These are phyloP conservation scores for Catocala fraxini DNA, from an alignment of 2,888 invertebrate species.

Conservation along the genomic window DNA sequence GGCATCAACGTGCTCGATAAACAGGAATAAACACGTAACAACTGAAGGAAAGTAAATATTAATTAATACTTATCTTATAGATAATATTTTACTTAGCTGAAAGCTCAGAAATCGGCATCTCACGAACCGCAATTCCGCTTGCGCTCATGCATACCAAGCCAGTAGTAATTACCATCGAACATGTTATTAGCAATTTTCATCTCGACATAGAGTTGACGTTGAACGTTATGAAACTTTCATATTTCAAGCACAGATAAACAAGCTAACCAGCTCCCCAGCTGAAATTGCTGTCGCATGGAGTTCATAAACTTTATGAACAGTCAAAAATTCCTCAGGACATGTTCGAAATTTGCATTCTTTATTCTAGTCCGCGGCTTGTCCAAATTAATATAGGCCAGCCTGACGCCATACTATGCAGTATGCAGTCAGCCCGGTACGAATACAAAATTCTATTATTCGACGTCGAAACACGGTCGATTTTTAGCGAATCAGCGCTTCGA, in stretches of 20 bases:
- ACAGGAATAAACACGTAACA: too few relatives aligned
- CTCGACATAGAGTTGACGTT: too few relatives aligned
- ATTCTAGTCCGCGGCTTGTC: constrained; percentile 3
- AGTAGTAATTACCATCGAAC: too few relatives aligned
- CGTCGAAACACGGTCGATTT: constrained; percentile 36
- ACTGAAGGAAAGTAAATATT: too few relatives aligned
- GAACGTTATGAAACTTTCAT: neutral
- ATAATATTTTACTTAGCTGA: too few relatives aligned
- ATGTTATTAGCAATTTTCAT: too few relatives aligned
- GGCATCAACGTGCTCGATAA: too few relatives aligned
- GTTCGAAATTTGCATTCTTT: constrained; percentile 11
- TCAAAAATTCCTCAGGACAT: constrained; percentile 8
- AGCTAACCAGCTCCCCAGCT: neutral
- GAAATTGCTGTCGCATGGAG: neutral
- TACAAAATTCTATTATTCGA: constrained; percentile 39
- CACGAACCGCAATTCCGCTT: too few relatives aligned
- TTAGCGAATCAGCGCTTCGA: constrained; percentile 33
- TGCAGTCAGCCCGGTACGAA: constrained; percentile 7
- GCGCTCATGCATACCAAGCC: too few relatives aligned
- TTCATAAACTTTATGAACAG: constrained; percentile 9
- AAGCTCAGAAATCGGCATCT: too few relatives aligned
- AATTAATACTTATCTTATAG: too few relatives aligned
- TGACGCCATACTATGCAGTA: constrained; percentile 6
- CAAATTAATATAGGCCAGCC: constrained; percentile 17
- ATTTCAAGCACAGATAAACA: neutral